phyloP scores from a whole-genome alignment of 2,888 invertebrate species.

The Hydropsyche betteni region DNA sequence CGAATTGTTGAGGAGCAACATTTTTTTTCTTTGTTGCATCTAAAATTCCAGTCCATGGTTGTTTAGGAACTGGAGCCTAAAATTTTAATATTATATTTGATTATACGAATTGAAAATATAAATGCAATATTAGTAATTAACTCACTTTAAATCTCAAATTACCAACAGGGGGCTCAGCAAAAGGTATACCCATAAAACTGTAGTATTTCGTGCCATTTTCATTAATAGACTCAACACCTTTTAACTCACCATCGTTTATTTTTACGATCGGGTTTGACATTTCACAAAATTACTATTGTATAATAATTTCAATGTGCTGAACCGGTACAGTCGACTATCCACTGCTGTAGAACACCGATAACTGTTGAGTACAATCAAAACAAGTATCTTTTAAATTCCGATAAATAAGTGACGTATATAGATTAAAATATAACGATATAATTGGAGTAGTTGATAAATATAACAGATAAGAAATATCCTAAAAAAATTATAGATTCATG shows the following conservation, averaged over 20 bases:
- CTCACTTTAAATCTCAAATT: conserved; percentile 58
- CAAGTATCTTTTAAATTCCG: no score
- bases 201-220: conserved; percentile 59
- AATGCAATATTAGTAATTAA: background rate
- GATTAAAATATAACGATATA: no score
- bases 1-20: conserved; percentile 54
- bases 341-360: background rate
- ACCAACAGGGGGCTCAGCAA: conserved; percentile 57
- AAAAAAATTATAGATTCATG: no score
- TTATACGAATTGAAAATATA: background rate
- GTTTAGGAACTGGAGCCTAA: conserved; percentile 59
- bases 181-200: conserved; percentile 62
- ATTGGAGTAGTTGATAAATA: no score
- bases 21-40: conserved; percentile 61
- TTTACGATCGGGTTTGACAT: conserved; percentile 53
- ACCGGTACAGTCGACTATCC: background rate
- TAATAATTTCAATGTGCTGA: background rate
- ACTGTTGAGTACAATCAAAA: background rate
- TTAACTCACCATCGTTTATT: conserved; percentile 58
- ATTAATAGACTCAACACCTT: conserved; percentile 57
- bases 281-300: background rate
- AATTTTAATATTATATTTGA: conserved; percentile 49
- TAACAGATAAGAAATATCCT: no score
- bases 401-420: no score
- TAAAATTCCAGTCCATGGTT: conserved; percentile 60